Base-by-base conservation (phyloP, 1,140 invertebrate species). In the Leptinotarsa texana region DNA sequence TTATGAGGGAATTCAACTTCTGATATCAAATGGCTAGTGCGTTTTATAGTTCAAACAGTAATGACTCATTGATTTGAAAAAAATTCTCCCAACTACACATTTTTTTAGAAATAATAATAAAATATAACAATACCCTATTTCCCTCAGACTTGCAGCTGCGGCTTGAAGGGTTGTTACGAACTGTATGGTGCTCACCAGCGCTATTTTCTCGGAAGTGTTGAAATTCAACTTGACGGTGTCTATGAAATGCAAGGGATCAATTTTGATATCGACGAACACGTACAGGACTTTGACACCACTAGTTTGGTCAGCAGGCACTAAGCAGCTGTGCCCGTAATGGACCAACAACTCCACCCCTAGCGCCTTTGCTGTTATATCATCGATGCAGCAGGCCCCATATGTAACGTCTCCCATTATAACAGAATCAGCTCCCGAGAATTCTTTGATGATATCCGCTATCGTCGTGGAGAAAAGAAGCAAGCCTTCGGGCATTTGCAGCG, bases 371-470 rank as follows among this genome's bases (percentile, higher is more conserved):
- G 96, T 97, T 80, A 92, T 96, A 87, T 99, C 98, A 86, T 99
- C 98, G n/a, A 99, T 93, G 86, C 98, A 99, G 85, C 98, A 99
- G 4, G 98, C 98, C 65, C 98, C 98, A 86, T 99, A 99, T 3
- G 97, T 98, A 21, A 88, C 87, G 89, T 99, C 98, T 15, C 96
- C 97, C 95, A 99, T 96, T 75, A 99, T 98, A 17, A 99, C 90
- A n/a, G 93, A 94, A 75, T 99, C 96, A 33, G 94, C 95, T 65
- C 91, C 90, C 15, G 96, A 97, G 84, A 99, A 98, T 69, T 93
- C 90, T 86, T 97, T 93, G 74, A 99, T 92, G 74, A 99, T 98
- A 85, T 99, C 96, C 72, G 94, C 92, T 78, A 99, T 93, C 48
- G 94, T 93, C 79, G 96, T 95, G 0, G 98, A 92, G 89, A 95